These are phyloP conservation scores for Planococcus citri DNA, from an alignment of 1,140 invertebrate genomes.

Conservation along the genomic window DNA sequence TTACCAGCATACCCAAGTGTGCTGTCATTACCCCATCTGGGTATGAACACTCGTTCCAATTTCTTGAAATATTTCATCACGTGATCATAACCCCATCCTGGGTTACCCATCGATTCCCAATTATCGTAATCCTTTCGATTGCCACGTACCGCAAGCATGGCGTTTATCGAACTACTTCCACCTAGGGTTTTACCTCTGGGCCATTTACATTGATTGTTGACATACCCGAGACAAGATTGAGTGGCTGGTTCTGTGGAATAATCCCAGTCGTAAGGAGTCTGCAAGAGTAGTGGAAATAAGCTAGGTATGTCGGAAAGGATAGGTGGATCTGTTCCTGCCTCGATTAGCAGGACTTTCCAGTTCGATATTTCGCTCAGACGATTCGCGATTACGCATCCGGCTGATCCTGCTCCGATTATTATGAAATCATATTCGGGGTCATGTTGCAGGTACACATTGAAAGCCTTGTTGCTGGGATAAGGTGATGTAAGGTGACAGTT, in stretches of 20 bases:
- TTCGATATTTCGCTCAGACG: constrained; percentile 38
- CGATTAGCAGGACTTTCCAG: constrained; percentile 35
- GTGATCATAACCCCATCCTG: constrained; percentile 50
- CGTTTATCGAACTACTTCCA: constrained; percentile 56
- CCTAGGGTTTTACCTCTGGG: constrained; percentile 47
- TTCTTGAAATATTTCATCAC: constrained; percentile 42
- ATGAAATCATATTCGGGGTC: constrained; percentile 22
- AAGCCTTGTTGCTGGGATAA: too few relatives aligned
- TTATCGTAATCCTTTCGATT: constrained; percentile 46
- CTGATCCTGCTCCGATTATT: constrained; percentile 40
- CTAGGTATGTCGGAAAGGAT: constrained; percentile 26
- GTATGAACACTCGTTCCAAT: constrained; percentile 31
- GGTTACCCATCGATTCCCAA: constrained; percentile 49
- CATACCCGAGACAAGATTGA: background rate
- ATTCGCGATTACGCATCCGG: constrained; percentile 43
- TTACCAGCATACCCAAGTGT: too few relatives aligned
- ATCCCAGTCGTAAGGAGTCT: constrained; percentile 13
- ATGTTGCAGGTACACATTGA: too few relatives aligned
- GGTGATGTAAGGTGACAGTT: too few relatives aligned
- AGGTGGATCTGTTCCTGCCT: constrained; percentile 43
- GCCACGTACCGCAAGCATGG: constrained; percentile 62
- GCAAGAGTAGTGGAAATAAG: background rate
- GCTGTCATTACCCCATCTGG: background rate
- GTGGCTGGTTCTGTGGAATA: background rate
- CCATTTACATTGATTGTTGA: constrained; percentile 1